Conservation (phyloP, 2,797 vertebrate genomes). For the Halcyon badia region DNA sequence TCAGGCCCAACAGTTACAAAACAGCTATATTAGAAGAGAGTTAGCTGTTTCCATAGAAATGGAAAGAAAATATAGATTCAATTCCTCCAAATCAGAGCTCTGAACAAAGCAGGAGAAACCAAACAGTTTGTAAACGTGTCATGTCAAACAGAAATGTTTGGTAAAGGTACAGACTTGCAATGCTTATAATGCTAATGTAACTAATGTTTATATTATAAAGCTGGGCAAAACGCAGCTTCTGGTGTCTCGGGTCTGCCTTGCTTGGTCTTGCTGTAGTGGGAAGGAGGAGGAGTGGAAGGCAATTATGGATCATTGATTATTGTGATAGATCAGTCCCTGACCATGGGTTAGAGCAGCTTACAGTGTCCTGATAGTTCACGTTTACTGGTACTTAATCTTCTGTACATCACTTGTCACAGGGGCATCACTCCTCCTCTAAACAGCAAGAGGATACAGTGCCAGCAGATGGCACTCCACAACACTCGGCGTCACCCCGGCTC, state of each 20-base stretch:
- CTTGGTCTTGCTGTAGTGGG: background rate
- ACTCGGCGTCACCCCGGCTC: background rate
- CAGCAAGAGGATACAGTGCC: background rate
- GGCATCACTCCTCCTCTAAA: rapidly evolving
- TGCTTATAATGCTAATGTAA: background rate
- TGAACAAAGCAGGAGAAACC: background rate
- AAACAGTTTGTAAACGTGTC: slow-evolving; percentile 10
- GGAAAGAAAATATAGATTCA: slow-evolving; percentile 21
- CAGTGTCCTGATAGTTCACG: rapidly evolving
- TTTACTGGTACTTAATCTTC: rapidly evolving
- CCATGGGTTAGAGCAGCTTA: background rate
- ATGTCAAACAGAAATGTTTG: background rate
- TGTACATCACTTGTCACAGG: rapidly evolving
- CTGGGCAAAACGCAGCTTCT: background rate
- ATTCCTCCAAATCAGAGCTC: background rate
- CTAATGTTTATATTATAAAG: background rate
- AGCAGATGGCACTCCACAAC: slow-evolving; percentile 12
- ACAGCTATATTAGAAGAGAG: slow-evolving; percentile 44
- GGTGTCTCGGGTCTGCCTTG: rapidly evolving
- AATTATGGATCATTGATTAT: rapidly evolving
- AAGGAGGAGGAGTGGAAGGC: background rate
- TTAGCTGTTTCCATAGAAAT: slow-evolving; percentile 73
- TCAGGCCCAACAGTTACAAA: slow-evolving; percentile 27
- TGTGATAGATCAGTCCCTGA: rapidly evolving
- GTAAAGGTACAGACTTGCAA: background rate